These are phyloP conservation scores for Pachypanchax playfairii DNA, from an alignment of 2,113 vertebrate genomes.

Conservation along the genomic window DNA sequence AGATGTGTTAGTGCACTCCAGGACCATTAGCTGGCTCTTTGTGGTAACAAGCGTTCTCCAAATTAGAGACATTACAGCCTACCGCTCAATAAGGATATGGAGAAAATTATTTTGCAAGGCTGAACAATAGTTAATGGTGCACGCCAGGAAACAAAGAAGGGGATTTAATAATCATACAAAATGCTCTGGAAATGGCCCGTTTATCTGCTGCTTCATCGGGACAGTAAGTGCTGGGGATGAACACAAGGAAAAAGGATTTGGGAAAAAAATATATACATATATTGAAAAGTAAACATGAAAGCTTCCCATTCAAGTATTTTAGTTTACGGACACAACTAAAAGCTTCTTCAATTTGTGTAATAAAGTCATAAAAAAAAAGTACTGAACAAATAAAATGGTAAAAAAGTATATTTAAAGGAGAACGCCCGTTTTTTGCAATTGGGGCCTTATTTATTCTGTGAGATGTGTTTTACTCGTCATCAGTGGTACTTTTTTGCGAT, in stretches of 20 bases:
- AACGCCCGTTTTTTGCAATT: no score
- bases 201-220: constrained; percentile 32
- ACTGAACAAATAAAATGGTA: constrained; percentile 1
- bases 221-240: constrained; percentile 11
- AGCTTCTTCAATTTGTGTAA: not conserved
- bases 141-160: constrained; percentile 40
- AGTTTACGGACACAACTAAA: constrained; percentile 1
- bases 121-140: constrained; percentile 64
- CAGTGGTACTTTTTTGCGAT: no score
- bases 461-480: no score
- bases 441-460: no score
- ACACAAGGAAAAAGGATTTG: constrained; percentile 25
- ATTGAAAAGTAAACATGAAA: constrained; percentile 4
- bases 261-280: not conserved
- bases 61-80: constrained; percentile 66
- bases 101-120: constrained; percentile 64
- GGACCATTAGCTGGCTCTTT: constrained; percentile 73
- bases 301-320: not conserved
- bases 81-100: constrained; percentile 64
- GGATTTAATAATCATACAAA: constrained; percentile 51
- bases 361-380: not conserved
- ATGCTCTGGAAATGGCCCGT: constrained; percentile 33
- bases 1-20: constrained; percentile 73
- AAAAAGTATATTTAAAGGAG: not conserved
- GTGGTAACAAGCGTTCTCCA: constrained; percentile 66